Base-by-base conservation (phyloP, 2,797 vertebrate species). In the Gorsachius magnificus region DNA sequence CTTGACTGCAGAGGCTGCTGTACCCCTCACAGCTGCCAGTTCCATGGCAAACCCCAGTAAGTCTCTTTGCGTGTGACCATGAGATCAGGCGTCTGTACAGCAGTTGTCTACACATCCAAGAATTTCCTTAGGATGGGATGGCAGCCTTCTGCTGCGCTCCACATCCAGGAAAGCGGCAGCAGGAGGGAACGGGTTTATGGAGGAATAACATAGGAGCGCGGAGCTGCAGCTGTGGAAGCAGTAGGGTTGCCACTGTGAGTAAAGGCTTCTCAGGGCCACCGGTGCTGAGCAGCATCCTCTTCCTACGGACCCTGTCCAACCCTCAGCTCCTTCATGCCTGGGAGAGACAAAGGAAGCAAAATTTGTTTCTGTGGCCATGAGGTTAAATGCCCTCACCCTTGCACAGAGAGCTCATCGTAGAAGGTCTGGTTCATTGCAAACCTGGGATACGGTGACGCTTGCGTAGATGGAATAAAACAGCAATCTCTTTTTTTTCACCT, bases 1-100 rank as follows among this genome's bases (percentile, higher is more conserved):
- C 53, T 46, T 41, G 28, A 25, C 50, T 71, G 17, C 28, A 60
- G 57, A 60, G 45, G 22, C n/a, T 80, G 53, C 56, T 69, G 6
- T 12, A 31, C 21, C 15, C 35, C n/a, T 90, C 72, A 35, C n/a
- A 15, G 51, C 63, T 43, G 35, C 20, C 83, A 56, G 26, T 65
- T 38, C 53, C 53, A 26, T 15, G 19, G 41, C 18, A 72, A 91
- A 86, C 26, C 7, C 22, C 56, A 31, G 45, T 1, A 70, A 20
- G 36, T 36, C 9, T 16, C 18, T 76, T 51, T 22, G 7, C 1
- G 0, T 18, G 9, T 28, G 33, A 18, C 31, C 0, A 0, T 36
- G 38, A 57, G 31, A 75, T 35, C 26, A 50, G 33, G 18, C 84
- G 60, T 25, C 46, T 69, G 60, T 25, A 45, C 72, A 64, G 22